Percentiles rank a stretch among this genome's conserved stretches.
Conservation (phyloP, 2,888 invertebrate species). For the Piscicola geometra region DNA sequence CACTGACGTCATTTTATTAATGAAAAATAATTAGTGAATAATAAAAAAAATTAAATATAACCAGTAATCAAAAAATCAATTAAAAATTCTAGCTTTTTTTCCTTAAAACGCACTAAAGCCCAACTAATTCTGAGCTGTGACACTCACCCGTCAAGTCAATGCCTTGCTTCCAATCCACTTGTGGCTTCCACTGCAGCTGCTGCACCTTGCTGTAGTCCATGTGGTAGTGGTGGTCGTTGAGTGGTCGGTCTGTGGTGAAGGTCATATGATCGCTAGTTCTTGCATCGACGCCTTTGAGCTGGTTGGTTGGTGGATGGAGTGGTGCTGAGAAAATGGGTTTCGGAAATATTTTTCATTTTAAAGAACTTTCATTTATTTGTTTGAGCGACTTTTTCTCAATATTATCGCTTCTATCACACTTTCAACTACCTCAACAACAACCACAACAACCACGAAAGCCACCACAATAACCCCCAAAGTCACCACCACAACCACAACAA, state of each 20-base stretch:
- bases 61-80: constrained; percentile 6
- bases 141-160: constrained; percentile 44
- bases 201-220: constrained; percentile 46
- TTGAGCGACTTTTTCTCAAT: too few species aligned
- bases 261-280: constrained; percentile 39
- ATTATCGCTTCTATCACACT: too few species aligned
- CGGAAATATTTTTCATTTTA: too few species aligned
- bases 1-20: constrained; percentile 39
- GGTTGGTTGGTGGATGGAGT: too few species aligned
- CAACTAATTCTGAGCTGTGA: neutral
- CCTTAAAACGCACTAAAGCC: neutral
- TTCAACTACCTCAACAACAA: too few species aligned
- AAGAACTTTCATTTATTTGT: too few species aligned
- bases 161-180: constrained; percentile 46
- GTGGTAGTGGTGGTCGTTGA: constrained; percentile 45
- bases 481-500: too few species aligned
- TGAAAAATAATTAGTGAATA: neutral
- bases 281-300: constrained; percentile 39
- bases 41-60: neutral
- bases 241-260: constrained; percentile 44
- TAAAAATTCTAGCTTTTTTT: neutral
- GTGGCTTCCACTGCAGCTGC: constrained; percentile 45
- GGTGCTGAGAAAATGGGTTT: too few species aligned
- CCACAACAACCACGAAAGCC: too few species aligned
- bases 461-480: too few species aligned